Evolutionary conservation across 2,113 vertebrate species (phyloP).

Genomic region (Tiliqua scincoides): DNA sequence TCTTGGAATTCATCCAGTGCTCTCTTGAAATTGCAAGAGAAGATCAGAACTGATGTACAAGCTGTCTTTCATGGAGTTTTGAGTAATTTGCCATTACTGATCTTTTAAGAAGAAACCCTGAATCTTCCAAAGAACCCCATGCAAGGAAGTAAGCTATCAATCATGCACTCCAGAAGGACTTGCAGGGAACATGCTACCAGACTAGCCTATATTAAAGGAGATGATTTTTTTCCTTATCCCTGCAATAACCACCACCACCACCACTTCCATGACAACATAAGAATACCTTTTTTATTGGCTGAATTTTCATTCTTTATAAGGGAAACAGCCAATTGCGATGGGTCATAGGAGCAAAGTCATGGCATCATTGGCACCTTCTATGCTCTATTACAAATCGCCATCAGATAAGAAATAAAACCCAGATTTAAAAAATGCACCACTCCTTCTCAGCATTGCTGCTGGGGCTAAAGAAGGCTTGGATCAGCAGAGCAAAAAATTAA

Average conservation of each 20-base stretch:
- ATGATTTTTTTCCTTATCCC: background rate
- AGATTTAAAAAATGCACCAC: background rate
- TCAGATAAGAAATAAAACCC: background rate
- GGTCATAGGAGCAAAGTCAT: background rate
- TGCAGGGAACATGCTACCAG: background rate
- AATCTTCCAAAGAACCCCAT: background rate
- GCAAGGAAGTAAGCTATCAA: background rate
- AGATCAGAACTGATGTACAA: background rate
- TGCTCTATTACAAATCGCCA: background rate
- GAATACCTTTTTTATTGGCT: background rate
- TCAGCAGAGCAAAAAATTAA: constrained; percentile 37
- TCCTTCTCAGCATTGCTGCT: constrained; percentile 11
- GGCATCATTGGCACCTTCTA: background rate
- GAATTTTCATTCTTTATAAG: background rate
- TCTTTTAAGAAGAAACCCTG: background rate
- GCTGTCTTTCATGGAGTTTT: background rate
- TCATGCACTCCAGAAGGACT: background rate
- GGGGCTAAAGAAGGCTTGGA: constrained; percentile 13
- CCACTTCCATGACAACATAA: background rate
- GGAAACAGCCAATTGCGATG: background rate
- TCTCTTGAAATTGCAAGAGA: background rate
- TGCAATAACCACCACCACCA: background rate
- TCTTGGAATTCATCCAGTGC: background rate
- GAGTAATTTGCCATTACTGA: background rate
- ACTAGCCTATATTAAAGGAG: background rate